Evolutionary conservation across 2,113 vertebrate species (phyloP).

Genomic region (Elaphurus davidianus): DNA sequence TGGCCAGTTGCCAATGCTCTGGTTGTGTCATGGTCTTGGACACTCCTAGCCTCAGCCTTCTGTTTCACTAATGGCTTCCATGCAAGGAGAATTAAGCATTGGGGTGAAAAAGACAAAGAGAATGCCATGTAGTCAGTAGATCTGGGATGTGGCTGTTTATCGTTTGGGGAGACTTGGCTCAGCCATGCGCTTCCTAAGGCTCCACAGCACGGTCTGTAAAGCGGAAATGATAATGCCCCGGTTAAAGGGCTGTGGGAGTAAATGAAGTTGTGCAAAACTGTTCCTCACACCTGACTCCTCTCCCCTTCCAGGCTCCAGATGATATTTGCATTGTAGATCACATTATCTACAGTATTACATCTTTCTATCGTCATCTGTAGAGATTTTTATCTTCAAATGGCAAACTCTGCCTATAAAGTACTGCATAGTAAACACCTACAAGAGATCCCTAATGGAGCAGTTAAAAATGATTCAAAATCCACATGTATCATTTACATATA

Average conservation of each 20-base stretch:
- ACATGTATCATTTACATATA: not conserved
- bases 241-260: not conserved
- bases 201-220: not conserved
- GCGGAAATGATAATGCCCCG: accelerated
- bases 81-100: not conserved
- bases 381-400: slow-evolving; percentile 32
- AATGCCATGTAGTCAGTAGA: not conserved
- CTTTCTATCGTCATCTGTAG: not conserved
- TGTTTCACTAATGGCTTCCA: not conserved
- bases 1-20: accelerated
- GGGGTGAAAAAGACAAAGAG: not conserved
- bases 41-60: not conserved
- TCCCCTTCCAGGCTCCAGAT: not conserved
- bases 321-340: not conserved
- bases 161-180: not conserved
- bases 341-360: not conserved
- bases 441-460: not conserved
- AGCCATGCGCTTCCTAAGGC: not conserved
- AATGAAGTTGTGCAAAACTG: accelerated
- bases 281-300: not conserved
- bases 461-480: slow-evolving; percentile 33
- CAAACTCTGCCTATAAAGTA: slow-evolving; percentile 24
- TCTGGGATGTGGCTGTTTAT: not conserved
- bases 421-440: not conserved
- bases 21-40: not conserved